Evolutionary conservation across 2,797 vertebrate species (phyloP).

Genomic region (Myripristis jacobus): DNA sequence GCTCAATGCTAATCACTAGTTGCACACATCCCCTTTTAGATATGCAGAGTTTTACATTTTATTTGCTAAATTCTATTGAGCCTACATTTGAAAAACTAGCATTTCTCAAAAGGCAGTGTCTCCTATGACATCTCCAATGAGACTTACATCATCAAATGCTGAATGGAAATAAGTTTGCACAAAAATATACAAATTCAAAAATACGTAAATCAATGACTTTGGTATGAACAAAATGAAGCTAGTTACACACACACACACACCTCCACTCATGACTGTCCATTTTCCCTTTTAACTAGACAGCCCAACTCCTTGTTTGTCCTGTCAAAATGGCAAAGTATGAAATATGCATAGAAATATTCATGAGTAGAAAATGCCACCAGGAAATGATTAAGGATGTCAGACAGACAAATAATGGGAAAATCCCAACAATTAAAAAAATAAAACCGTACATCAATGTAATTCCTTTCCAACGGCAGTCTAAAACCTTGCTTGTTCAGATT

Average conservation of each 20-base stretch:
- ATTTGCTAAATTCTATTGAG: constrained; percentile 60
- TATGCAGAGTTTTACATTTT: constrained; percentile 62
- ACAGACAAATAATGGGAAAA: neutral
- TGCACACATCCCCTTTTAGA: constrained; percentile 80
- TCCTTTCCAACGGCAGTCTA: neutral
- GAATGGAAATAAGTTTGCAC: constrained; percentile 53
- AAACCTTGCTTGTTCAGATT: constrained; percentile 1
- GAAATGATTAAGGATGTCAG: constrained; percentile 25
- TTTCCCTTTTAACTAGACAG: constrained; percentile 53
- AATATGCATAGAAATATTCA: constrained; percentile 65
- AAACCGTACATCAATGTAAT: neutral
- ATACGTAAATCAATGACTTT: constrained; percentile 77
- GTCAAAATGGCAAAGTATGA: constrained; percentile 50
- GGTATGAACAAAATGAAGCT: constrained; percentile 79
- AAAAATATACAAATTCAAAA: constrained; percentile 63
- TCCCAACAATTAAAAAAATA: neutral
- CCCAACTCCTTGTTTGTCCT: constrained; percentile 20
- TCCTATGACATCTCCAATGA: constrained; percentile 49
- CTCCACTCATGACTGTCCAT: constrained; percentile 49
- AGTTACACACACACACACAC: constrained; percentile 40
- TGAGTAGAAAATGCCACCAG: constrained; percentile 40
- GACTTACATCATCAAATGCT: constrained; percentile 52
- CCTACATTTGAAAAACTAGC: constrained; percentile 64
- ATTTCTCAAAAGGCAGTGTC: constrained; percentile 72
- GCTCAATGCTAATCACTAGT: constrained; percentile 72